Percentiles rank a stretch among this genome's conserved stretches.
phyloP scores from a whole-genome alignment of 2,113 vertebrate species.

The Corynorhinus townsendii region DNA sequence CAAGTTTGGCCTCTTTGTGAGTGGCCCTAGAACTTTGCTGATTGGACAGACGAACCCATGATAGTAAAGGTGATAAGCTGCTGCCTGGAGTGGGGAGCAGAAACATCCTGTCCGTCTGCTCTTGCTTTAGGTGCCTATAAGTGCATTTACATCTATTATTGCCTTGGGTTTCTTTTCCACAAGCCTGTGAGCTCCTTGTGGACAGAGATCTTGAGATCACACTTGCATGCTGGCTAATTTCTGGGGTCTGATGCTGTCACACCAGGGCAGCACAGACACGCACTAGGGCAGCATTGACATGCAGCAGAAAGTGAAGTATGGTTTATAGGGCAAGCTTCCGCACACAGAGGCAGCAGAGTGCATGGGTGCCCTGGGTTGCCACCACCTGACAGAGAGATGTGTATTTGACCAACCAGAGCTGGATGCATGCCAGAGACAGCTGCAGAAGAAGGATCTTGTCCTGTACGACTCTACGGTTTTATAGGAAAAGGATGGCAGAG shows the following conservation, averaged over 20 bases:
- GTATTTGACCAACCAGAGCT: not conserved
- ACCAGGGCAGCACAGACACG: not conserved
- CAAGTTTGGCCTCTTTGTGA: not conserved
- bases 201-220: not conserved
- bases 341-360: not conserved
- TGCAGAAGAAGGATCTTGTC: not conserved
- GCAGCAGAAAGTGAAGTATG: not conserved
- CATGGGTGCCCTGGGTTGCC: not conserved
- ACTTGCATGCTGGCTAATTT: not conserved
- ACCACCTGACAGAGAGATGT: not conserved
- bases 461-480: too few relatives aligned
- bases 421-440: rapidly evolving
- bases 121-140: too few relatives aligned
- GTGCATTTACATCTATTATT: not conserved
- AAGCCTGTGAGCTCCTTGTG: not conserved
- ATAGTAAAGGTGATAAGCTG: not conserved
- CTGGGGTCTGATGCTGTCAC: not conserved
- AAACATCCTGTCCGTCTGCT: not conserved
- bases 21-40: not conserved
- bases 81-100: not conserved
- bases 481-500: not conserved
- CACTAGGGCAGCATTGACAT: not conserved
- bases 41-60: not conserved
- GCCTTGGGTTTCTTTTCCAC: not conserved
- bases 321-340: not conserved